These are phyloP conservation scores for Entomobrya proxima DNA, from an alignment of 2,888 invertebrate species.

Conservation along the genomic window DNA sequence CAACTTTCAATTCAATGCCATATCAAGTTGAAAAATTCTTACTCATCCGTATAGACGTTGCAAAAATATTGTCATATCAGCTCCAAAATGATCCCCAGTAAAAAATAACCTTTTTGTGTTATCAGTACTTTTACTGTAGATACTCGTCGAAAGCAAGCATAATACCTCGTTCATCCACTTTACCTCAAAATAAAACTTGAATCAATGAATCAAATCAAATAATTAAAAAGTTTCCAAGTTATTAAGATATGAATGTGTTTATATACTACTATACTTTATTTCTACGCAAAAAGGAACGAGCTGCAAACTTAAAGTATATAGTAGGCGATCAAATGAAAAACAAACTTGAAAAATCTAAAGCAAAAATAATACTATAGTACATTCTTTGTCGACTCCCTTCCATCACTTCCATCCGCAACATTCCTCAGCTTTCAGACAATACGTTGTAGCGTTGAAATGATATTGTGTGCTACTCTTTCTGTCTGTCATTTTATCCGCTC, in stretches of 20 bases:
- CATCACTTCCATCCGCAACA: too few species aligned
- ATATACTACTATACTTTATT: background rate
- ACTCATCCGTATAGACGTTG: background rate
- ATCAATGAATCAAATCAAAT: background rate
- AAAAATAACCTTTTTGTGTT: background rate
- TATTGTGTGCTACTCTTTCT: background rate
- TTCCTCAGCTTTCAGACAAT: too few species aligned
- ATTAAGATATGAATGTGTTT: background rate
- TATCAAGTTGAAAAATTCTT: background rate
- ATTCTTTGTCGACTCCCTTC: constrained; percentile 28
- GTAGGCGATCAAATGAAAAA: background rate
- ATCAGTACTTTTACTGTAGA: background rate
- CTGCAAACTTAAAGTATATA: background rate
- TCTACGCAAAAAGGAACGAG: background rate
- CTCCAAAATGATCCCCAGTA: background rate
- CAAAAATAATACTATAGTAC: constrained; percentile 19
- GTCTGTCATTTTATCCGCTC: background rate
- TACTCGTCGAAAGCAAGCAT: background rate
- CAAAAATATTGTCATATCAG: too few species aligned
- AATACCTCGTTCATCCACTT: too few species aligned
- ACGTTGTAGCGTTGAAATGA: too few species aligned
- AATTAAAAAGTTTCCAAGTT: too few species aligned
- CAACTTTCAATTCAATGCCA: background rate
- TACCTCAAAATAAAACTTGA: background rate
- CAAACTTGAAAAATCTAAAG: constrained; percentile 17